Evolutionary conservation across 2,797 vertebrate species (phyloP), one percentile per base, ranked within the genome.

Genomic region (Phaenicophaeus curvirostris): DNA sequence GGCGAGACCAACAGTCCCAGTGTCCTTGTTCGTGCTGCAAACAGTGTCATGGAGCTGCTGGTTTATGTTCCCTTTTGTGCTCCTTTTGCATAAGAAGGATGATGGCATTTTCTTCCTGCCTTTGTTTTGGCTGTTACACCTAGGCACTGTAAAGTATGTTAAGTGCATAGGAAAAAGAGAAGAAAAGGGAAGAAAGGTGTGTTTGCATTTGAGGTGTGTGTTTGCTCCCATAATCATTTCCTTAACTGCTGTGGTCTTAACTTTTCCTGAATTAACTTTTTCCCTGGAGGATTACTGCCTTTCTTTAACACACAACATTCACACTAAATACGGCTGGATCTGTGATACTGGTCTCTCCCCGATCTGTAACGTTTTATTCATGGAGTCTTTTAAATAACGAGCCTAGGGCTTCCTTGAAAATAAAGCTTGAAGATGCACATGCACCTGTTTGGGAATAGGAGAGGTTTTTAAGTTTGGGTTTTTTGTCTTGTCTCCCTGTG

Each of bases 21-120:
- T 15, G 71, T 14, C 35, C 24, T 57, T 0, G 0, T 44, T 42
- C 23, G 18, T 2, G 0, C 3, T 8, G n/a, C 24, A 25, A 66
- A 33, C n/a, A 81, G 54, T 44, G 14, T 30, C 35, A 5, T 20
- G 3, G 6, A 66, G 23, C 69, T 92, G 28, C 50, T 35, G 8
- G 8, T 2, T 59, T 41, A 42, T 78, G 39, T 63, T 31, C 59
- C 13, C 59, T 62, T 39, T 41, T 41, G 18, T 20, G 18, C 20
- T 74, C 42, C 53, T 28, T 57, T 59, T 46, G 55, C 37, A 18
- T 27, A 42, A 15, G 30, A 28, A 7, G 5, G 11, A 12, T 51
- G 30, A 24, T 23, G 51, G 5, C 12, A 11, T 72, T 72, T 61
- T 33, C 16, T 57, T 58, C 37, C 54, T 59, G 18, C 35, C 33